These are phyloP conservation scores for Allacma fusca DNA, from an alignment of 2,888 invertebrate genomes.

Conservation along the genomic window DNA sequence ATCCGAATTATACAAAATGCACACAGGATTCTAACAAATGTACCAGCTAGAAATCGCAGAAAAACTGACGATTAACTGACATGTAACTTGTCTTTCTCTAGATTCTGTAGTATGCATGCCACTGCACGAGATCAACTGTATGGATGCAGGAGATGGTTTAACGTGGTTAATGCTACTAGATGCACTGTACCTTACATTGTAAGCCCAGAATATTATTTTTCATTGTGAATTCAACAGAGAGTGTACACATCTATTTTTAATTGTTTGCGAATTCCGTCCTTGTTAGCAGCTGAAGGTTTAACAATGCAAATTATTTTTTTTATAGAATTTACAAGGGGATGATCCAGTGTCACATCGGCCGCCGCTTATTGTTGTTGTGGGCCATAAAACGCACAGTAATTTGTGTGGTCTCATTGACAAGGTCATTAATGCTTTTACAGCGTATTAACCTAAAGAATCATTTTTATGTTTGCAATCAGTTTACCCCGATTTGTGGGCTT, in stretches of 20 bases:
- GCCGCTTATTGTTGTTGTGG: conserved; percentile 17
- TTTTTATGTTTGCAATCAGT: too few relatives aligned
- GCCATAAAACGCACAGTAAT: conserved; percentile 10
- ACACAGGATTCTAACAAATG: conserved; percentile 16
- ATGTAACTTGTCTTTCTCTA: background rate
- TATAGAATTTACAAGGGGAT: conserved; percentile 32
- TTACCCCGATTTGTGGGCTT: too few relatives aligned
- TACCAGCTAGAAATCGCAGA: background rate
- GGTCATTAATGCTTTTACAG: too few relatives aligned
- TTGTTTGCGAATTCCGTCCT: too few relatives aligned
- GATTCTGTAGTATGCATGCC: conserved; percentile 31
- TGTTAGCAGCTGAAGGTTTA: too few relatives aligned
- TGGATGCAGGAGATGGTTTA: conserved; percentile 65
- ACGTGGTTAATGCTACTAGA: conserved; percentile 72
- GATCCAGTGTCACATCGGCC: conserved; percentile 42
- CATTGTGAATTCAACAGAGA: too few relatives aligned
- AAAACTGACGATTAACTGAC: background rate
- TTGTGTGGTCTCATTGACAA: background rate
- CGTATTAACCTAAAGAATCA: too few relatives aligned
- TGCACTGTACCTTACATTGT: conserved; percentile 71
- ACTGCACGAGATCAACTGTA: conserved; percentile 31
- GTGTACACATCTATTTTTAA: too few relatives aligned
- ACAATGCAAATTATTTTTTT: background rate
- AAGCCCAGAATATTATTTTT: too few relatives aligned
- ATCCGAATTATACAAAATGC: conserved; percentile 7